Percentiles rank a stretch among this genome's conserved stretches.
phyloP scores from a whole-genome alignment of 2,797 vertebrate genomes.

The Salarias fasciatus region DNA sequence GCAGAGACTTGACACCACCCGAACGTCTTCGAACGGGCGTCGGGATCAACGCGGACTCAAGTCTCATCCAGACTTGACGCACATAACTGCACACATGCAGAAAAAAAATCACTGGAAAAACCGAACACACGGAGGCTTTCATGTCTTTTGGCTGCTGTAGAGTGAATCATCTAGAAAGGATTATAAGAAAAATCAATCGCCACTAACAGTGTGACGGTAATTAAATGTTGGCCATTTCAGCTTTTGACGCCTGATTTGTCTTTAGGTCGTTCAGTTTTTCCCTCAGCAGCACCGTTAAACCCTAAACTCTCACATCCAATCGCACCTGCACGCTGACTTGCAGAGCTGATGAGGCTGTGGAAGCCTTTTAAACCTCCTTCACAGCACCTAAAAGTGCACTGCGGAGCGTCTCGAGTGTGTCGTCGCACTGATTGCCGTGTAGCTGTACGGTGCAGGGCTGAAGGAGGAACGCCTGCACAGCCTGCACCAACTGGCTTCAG shows the following conservation, averaged over 20 bases:
- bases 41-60: too few species aligned
- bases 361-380: background rate
- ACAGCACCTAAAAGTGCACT: background rate
- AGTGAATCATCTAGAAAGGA: too few species aligned
- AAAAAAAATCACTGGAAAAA: background rate
- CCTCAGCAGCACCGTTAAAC: too few species aligned
- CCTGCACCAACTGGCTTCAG: background rate
- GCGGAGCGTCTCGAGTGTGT: background rate
- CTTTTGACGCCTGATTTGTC: too few species aligned
- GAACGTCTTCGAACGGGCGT: conserved; percentile 1
- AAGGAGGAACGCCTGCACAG: background rate
- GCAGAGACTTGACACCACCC: background rate
- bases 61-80: background rate
- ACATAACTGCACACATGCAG: background rate
- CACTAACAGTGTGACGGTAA: too few species aligned
- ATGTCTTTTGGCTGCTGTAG: too few species aligned
- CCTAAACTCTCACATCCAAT: background rate
- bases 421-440: background rate
- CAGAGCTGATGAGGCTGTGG: background rate
- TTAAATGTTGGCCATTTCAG: too few species aligned
- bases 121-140: too few species aligned
- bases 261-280: too few species aligned
- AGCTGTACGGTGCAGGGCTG: background rate
- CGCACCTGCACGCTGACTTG: background rate
- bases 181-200: too few species aligned